phyloP scores from a whole-genome alignment of 2,797 vertebrate genomes.

The Coreius guichenoti region DNA sequence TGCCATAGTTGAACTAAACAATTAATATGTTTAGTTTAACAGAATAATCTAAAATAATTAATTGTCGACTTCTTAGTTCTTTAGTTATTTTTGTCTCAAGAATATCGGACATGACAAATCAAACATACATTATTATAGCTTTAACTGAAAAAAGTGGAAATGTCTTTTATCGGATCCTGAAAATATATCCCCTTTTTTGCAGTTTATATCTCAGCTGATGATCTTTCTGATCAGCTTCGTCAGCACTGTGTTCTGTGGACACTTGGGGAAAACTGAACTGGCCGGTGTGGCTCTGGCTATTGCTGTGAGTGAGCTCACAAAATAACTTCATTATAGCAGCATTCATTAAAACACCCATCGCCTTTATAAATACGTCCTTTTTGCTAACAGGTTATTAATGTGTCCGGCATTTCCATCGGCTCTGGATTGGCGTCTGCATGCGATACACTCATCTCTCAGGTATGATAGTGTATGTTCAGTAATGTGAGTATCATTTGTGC shows the following conservation, averaged over 20 bases:
- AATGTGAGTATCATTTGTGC: neutral
- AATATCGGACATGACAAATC: neutral
- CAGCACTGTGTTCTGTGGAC: conserved; percentile 90
- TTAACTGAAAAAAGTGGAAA: neutral
- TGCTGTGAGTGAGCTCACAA: too few species aligned
- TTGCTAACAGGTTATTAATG: conserved; percentile 84
- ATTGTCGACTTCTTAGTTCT: neutral
- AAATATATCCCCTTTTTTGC: conserved; percentile 13
- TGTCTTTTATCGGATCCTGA: neutral
- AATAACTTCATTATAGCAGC: accelerated
- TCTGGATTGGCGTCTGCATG: conserved; percentile 85
- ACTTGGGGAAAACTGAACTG: conserved; percentile 85
- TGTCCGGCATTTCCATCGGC: conserved; percentile 85
- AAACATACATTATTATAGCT: neutral
- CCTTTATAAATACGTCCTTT: neutral
- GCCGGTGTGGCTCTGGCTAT: conserved; percentile 83
- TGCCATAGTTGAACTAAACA: too few species aligned
- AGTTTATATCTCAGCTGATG: conserved; percentile 87
- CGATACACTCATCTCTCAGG: conserved; percentile 92
- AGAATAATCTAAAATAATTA: neutral
- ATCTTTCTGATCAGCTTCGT: conserved; percentile 82
- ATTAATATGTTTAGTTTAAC: neutral
- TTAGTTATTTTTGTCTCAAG: neutral
- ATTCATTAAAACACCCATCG: neutral
- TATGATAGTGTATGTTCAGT: conserved; percentile 37